Evolutionary conservation across 2,113 vertebrate species (phyloP), one percentile per base, ranked within the genome.

Genomic region (Stictonetta naevosa): DNA sequence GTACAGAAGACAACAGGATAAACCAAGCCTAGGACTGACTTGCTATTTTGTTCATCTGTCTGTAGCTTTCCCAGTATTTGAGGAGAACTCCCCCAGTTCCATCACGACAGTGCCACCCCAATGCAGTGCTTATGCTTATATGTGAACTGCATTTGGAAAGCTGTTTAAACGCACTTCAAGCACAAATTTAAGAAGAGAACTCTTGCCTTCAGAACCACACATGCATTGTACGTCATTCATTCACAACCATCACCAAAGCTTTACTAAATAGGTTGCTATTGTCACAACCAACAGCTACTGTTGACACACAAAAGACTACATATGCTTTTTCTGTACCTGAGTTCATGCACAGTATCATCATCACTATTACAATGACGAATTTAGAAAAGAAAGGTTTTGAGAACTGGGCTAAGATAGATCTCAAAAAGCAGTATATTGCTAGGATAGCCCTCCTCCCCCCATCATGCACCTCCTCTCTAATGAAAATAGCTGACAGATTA

Each of bases 401-500:
- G 59, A 94, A 75, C 29, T 50, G 11, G 42, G 15, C 26, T 74
- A 91, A 77, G 33, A 42, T 0, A 66, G n/a, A 63, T 38, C 63
- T 78, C 42, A 46, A 66, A 79, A 86, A 90, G 11, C 14, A 36
- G 33, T 10, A 33, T 33, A 53, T 62, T 33, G 25, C 16, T 46
- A 25, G 6, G 33, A 71, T 40, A 40, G 25, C 44, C 56, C 28
- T 58, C 56, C 71, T 31, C 5, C 11, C 13, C 14, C 6, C 5
- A 64, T 0, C 1, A 6, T 1, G 15, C 60, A 11, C 10, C 21
- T 11, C 13, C 55, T 1, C 12, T 31, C 23, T 34, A 42, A 7
- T 5, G 33, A 42, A 52, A 76, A 53, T 17, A 95, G 63, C 31
- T 56, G 59, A 63, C 40, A 80, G 60, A 17, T 69, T 46, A 83